Percentiles rank a stretch among this genome's conserved stretches.
phyloP scores from a whole-genome alignment of 2,888 invertebrate genomes.

The Agriopis leucophaearia region DNA sequence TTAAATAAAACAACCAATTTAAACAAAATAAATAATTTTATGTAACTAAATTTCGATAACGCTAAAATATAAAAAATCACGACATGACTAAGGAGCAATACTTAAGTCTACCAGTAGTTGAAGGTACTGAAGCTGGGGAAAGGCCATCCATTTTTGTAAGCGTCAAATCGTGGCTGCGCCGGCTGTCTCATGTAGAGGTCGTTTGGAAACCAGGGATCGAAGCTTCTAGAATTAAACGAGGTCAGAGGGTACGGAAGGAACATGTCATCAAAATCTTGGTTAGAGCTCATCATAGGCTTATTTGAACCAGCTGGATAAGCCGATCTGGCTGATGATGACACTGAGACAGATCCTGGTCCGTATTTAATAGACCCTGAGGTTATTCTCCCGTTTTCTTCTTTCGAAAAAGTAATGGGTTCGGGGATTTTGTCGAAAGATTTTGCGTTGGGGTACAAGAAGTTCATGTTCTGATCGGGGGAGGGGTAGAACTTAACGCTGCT shows the following conservation, averaged over 20 bases:
- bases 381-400: slow-evolving; percentile 59
- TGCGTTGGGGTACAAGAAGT: slow-evolving; percentile 32
- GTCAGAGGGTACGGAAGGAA: slow-evolving; percentile 45
- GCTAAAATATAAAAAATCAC: slow-evolving; percentile 31
- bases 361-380: slow-evolving; percentile 61
- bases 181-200: slow-evolving; percentile 48
- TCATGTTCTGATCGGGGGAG: slow-evolving; percentile 30
- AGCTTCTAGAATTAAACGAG: slow-evolving; percentile 46
- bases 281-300: slow-evolving; percentile 21
- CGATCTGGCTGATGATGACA: slow-evolving; percentile 61
- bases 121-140: slow-evolving; percentile 63
- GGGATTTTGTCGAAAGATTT: slow-evolving; percentile 48
- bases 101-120: slow-evolving; percentile 52
- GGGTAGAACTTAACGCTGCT: slow-evolving; percentile 66
- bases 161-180: slow-evolving; percentile 46
- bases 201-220: slow-evolving; percentile 57
- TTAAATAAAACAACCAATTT: slow-evolving; percentile 21
- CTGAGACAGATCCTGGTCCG: slow-evolving; percentile 65
- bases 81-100: slow-evolving; percentile 37
- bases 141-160: slow-evolving; percentile 55
- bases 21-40: slow-evolving; percentile 32
- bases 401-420: slow-evolving; percentile 56
- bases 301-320: slow-evolving; percentile 50
- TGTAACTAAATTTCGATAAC: slow-evolving; percentile 23
- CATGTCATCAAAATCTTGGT: slow-evolving; percentile 35